Evolutionary conservation across 2,113 vertebrate species (phyloP).

Genomic region (Rynchops niger): DNA sequence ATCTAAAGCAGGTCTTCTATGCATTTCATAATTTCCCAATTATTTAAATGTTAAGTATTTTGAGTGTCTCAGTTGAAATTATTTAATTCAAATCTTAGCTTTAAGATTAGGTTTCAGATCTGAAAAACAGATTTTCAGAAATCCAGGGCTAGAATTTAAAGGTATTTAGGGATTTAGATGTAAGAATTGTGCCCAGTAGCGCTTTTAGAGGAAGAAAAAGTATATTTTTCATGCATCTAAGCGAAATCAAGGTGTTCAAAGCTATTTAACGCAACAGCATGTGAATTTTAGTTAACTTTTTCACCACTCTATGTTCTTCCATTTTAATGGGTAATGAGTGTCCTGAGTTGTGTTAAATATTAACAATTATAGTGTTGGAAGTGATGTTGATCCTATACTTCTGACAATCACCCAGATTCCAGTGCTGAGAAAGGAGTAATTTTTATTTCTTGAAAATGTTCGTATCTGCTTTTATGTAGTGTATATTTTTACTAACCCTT

Average conservation of each 20-base stretch:
- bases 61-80: not conserved
- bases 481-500: not conserved
- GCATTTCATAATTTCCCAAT: not conserved
- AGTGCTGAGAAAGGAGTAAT: not conserved
- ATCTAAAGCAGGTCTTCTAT: not conserved
- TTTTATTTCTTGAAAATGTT: not conserved
- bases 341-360: not conserved
- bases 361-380: not conserved
- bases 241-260: not conserved
- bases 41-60: not conserved
- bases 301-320: not conserved
- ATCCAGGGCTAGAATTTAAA: not conserved
- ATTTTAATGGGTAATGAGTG: not conserved
- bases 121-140: not conserved
- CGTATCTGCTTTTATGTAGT: not conserved
- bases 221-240: not conserved
- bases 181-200: not conserved
- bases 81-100: not conserved
- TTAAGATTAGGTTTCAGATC: not conserved
- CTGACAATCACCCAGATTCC: not conserved
- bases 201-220: not conserved
- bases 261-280: not conserved
- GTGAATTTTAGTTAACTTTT: not conserved
- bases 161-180: not conserved
- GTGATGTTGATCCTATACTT: not conserved